Evolutionary conservation across 2,797 vertebrate genomes (phyloP).

Genomic region (Sebastes baramenuke): DNA sequence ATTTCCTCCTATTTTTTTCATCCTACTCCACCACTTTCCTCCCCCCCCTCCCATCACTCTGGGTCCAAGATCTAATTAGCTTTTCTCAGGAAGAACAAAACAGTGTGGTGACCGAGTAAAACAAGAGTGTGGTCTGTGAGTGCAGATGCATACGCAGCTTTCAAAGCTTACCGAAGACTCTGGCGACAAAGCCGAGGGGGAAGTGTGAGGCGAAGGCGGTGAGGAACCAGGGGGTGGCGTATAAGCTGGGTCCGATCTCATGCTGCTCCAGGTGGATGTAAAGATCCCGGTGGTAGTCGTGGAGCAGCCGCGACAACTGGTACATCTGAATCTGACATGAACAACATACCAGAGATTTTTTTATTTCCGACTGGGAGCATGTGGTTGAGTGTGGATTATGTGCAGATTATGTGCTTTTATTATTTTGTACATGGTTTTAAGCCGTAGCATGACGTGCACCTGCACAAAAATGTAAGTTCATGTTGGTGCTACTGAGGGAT

Average conservation of each 20-base stretch:
- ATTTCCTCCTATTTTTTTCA: background rate
- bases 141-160: background rate
- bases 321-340: conserved; percentile 95
- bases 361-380: background rate
- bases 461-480: too few species aligned
- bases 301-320: conserved; percentile 94
- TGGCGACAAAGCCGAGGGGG: conserved; percentile 94
- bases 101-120: background rate
- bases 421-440: background rate
- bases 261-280: conserved; percentile 93
- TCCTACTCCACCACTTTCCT: background rate
- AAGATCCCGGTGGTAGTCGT: conserved; percentile 96
- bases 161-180: conserved; percentile 90
- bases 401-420: background rate
- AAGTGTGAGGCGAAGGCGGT: conserved; percentile 97
- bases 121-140: background rate
- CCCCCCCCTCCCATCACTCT: background rate
- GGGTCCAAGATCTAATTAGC: background rate
- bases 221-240: conserved; percentile 98
- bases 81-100: background rate
- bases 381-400: background rate
- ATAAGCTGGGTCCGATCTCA: conserved; percentile 95
- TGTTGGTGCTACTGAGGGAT: too few species aligned
- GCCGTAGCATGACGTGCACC: too few species aligned
- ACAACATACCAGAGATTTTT: background rate